Evolutionary conservation across 2,113 vertebrate genomes (phyloP).

Genomic region (Nerophis lumbriciformis): DNA sequence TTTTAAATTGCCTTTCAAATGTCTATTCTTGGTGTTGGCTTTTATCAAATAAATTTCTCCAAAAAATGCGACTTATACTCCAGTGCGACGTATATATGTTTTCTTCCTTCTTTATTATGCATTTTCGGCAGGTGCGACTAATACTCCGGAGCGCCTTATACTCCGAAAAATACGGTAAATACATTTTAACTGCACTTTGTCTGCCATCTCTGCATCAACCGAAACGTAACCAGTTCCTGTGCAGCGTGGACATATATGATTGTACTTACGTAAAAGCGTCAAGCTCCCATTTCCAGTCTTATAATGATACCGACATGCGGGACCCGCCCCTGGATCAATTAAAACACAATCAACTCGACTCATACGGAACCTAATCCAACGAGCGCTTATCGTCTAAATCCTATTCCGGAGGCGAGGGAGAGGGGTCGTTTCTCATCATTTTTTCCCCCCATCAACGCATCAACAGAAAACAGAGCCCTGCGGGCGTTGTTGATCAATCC

Average conservation of each 20-base stretch:
- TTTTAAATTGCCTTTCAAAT: no score
- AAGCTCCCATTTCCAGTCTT: slow-evolving; percentile 44
- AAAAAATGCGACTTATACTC: no score
- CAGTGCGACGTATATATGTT: no score
- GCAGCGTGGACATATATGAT: neutral
- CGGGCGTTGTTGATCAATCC: slow-evolving; percentile 55
- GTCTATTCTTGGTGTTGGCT: no score
- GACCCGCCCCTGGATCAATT: slow-evolving; percentile 49
- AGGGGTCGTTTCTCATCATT: slow-evolving; percentile 59
- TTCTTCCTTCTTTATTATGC: no score
- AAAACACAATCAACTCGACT: slow-evolving; percentile 54
- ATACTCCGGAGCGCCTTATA: no score
- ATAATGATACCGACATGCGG: slow-evolving; percentile 31
- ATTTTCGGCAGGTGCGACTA: no score
- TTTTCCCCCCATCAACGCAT: slow-evolving; percentile 42
- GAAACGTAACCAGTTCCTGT: no score
- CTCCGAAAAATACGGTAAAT: no score
- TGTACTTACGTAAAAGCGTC: slow-evolving; percentile 10
- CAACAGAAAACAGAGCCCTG: slow-evolving; percentile 23
- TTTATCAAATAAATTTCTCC: no score
- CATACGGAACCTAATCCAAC: slow-evolving; percentile 49
- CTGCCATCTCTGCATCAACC: no score
- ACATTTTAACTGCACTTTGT: no score
- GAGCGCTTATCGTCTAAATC: slow-evolving; percentile 46
- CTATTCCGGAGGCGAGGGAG: slow-evolving; percentile 3